Evolutionary conservation across 1,140 invertebrate species (phyloP).

Genomic region (Achroia grisella): DNA sequence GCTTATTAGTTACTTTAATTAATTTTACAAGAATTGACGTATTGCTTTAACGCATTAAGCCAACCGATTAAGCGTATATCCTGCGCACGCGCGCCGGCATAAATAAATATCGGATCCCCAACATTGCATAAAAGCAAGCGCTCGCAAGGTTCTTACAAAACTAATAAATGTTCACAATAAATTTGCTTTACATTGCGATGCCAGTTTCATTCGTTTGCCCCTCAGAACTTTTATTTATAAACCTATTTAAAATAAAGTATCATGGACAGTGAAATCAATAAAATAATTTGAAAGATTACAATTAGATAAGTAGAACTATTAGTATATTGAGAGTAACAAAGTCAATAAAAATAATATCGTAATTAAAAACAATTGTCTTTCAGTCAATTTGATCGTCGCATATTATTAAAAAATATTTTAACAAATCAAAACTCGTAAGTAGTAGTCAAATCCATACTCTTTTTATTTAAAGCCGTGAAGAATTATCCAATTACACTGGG

Average conservation of each 20-base stretch:
- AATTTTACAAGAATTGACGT: slow-evolving; percentile 48
- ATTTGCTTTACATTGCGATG: slow-evolving; percentile 46
- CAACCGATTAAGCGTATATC: slow-evolving; percentile 33
- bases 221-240: slow-evolving; percentile 19
- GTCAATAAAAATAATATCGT: no score
- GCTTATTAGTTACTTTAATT: slow-evolving; percentile 26
- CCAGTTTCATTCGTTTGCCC: slow-evolving; percentile 24
- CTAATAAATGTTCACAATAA: slow-evolving; percentile 59
- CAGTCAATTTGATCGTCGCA: no score
- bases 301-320: no score
- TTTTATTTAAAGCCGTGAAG: slow-evolving; percentile 34
- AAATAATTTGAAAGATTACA: no score
- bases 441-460: slow-evolving; percentile 23
- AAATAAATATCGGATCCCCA: slow-evolving; percentile 49
- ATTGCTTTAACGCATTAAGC: slow-evolving; percentile 30
- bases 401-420: slow-evolving; percentile 4
- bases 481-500: slow-evolving; percentile 51
- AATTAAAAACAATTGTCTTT: no score
- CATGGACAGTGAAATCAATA: slow-evolving; percentile 1
- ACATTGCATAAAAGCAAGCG: slow-evolving; percentile 33
- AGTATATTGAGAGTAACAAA: no score
- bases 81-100: slow-evolving; percentile 36
- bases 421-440: slow-evolving; percentile 11
- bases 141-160: slow-evolving; percentile 44
- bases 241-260: slow-evolving; percentile 1